A percentile compares a stretch with the other conserved stretches of the same genome.
Conservation (phyloP, 2,888 invertebrate genomes). For the Nesidiocoris tenuis region DNA sequence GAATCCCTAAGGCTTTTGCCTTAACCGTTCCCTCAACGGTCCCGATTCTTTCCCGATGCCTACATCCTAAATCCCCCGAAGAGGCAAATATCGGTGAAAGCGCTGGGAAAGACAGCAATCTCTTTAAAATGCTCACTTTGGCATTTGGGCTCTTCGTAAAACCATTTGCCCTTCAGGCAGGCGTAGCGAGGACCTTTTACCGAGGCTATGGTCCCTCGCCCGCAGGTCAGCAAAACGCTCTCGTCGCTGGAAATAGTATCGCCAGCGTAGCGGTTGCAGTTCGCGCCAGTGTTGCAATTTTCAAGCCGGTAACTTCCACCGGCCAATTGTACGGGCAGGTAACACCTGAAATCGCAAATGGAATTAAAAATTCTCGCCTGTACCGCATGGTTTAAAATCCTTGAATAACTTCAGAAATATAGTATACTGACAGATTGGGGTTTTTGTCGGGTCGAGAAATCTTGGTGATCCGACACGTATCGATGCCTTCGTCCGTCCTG, state of each 20-base stretch:
- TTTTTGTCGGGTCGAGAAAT: too few species aligned
- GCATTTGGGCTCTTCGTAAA: slow-evolving; percentile 14
- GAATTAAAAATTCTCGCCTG: too few species aligned
- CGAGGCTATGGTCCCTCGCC: slow-evolving; percentile 6
- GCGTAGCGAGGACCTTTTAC: slow-evolving; percentile 20
- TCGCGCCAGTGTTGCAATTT: background rate
- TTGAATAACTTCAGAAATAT: too few species aligned
- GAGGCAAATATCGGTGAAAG: too few species aligned
- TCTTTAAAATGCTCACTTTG: slow-evolving; percentile 19
- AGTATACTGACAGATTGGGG: too few species aligned
- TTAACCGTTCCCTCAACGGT: too few species aligned
- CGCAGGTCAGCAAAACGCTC: slow-evolving; percentile 18
- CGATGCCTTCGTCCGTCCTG: background rate
- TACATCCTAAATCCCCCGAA: too few species aligned
- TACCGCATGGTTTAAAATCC: too few species aligned
- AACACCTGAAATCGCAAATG: slow-evolving; percentile 8
- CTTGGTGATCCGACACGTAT: background rate
- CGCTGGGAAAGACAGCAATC: too few species aligned
- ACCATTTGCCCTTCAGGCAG: slow-evolving; percentile 26
- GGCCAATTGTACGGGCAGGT: slow-evolving; percentile 20
- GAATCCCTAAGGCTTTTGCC: too few species aligned
- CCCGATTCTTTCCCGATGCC: too few species aligned
- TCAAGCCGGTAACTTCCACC: slow-evolving; percentile 24
- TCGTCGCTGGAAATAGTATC: background rate
- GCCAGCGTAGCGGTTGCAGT: background rate